A percentile compares a stretch with the other conserved stretches of the same genome.
Evolutionary conservation across 2,113 vertebrate species (phyloP).

Genomic region (Asarcornis scutulata): DNA sequence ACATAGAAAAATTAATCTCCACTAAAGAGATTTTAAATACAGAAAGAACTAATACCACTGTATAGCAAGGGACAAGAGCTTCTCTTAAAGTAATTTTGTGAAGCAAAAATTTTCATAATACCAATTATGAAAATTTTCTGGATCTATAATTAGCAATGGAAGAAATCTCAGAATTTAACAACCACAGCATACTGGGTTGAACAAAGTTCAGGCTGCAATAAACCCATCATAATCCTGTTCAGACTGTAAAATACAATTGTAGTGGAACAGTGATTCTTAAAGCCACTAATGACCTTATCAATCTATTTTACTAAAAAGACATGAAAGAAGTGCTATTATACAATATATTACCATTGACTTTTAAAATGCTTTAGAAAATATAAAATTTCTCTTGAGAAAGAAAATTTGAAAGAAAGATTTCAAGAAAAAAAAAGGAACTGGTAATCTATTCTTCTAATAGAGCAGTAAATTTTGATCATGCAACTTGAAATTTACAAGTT

Average conservation of each 20-base stretch:
- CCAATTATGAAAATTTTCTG: background rate
- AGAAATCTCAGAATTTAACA: background rate
- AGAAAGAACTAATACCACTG: background rate
- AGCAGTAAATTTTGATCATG: background rate
- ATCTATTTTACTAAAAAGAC: background rate
- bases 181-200: background rate
- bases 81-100: background rate
- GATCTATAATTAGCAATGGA: background rate
- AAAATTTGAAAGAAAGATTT: background rate
- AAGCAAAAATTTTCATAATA: background rate
- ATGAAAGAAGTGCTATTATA: background rate
- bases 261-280: background rate
- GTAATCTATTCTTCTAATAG: background rate
- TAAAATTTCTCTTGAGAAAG: background rate
- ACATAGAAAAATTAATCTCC: background rate
- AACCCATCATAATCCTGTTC: background rate
- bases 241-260: background rate
- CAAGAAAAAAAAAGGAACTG: background rate
- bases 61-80: background rate
- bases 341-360: background rate
- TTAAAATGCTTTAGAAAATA: background rate
- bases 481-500: background rate
- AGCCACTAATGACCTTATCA: background rate
- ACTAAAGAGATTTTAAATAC: background rate
- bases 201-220: background rate